A percentile compares a stretch with the other conserved stretches of the same genome.
Conservation (phyloP, 2,797 vertebrate species). For the Anabas testudineus region DNA sequence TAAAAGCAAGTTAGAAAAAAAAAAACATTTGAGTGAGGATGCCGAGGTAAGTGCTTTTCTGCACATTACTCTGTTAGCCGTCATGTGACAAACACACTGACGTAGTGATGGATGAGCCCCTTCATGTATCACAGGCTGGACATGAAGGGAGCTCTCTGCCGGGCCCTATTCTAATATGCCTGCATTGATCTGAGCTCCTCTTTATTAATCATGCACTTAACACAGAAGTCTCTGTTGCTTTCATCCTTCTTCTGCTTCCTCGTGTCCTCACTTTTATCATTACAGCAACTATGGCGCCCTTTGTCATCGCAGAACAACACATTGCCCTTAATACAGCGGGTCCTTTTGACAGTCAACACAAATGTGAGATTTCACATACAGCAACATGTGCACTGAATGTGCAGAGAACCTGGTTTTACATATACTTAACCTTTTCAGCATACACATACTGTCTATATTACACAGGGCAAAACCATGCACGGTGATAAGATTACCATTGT, state of each 20-base stretch:
- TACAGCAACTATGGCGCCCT: slow-evolving; percentile 30
- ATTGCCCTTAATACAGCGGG: slow-evolving; percentile 20
- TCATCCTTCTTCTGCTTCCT: slow-evolving; percentile 61
- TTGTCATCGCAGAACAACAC: slow-evolving; percentile 55
- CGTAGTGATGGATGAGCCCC: slow-evolving; percentile 56
- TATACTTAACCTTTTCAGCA: slow-evolving; percentile 25
- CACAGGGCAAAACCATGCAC: slow-evolving; percentile 11
- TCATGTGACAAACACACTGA: slow-evolving; percentile 46
- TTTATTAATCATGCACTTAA: slow-evolving; percentile 74
- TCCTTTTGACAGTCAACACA: slow-evolving; percentile 51
- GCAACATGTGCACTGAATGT: slow-evolving; percentile 33
- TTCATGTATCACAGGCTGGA: slow-evolving; percentile 61
- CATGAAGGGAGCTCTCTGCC: slow-evolving; percentile 63
- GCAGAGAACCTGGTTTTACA: slow-evolving; percentile 6
- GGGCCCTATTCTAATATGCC: slow-evolving; percentile 50
- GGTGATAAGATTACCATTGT: neutral
- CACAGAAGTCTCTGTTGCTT: slow-evolving; percentile 64
- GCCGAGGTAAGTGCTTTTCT: slow-evolving; percentile 49
- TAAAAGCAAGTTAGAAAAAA: slow-evolving; percentile 26
- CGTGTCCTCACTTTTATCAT: slow-evolving; percentile 68
- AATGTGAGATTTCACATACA: slow-evolving; percentile 30
- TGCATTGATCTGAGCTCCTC: slow-evolving; percentile 67
- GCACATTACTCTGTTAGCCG: slow-evolving; percentile 42
- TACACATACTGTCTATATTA: no score
- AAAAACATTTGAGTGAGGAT: slow-evolving; percentile 42